These are phyloP conservation scores for Drosophila aldrichi DNA, from an alignment of 2,888 invertebrate species.

Conservation along the genomic window DNA sequence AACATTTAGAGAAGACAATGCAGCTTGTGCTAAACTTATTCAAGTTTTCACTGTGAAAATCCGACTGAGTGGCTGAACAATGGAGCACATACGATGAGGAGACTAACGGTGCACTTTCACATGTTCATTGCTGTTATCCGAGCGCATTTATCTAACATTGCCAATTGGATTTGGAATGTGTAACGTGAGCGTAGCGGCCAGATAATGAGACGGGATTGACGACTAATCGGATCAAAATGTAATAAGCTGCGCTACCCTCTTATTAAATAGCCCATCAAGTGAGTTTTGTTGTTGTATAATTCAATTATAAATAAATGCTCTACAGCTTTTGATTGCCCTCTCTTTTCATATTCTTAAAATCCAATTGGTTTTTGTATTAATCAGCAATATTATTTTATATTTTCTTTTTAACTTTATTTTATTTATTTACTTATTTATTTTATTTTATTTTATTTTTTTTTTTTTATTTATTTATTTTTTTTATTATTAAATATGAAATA, in stretches of 20 bases:
- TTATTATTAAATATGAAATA: no score
- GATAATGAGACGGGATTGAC: slow-evolving; percentile 55
- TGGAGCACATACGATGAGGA: background rate
- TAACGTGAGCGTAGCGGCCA: slow-evolving; percentile 23
- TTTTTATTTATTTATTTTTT: no score
- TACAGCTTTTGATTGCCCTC: no score
- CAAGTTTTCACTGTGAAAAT: slow-evolving; percentile 44
- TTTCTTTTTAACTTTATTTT: no score
- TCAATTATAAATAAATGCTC: background rate
- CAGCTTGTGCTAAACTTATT: background rate
- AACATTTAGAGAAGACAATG: no score
- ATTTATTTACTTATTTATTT: no score
- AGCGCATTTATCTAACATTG: slow-evolving; percentile 67
- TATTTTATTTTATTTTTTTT: no score
- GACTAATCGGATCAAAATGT: slow-evolving; percentile 38
- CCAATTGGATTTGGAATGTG: slow-evolving; percentile 66
- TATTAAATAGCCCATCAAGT: background rate
- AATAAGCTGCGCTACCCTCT: slow-evolving; percentile 16
- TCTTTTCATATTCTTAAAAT: no score
- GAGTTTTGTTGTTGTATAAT: background rate
- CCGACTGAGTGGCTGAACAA: slow-evolving; percentile 32
- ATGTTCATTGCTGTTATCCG: slow-evolving; percentile 57
- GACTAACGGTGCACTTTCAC: slow-evolving; percentile 48
- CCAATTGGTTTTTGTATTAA: no score
- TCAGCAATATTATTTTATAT: no score